Conservation (phyloP, 2,797 vertebrate genomes). For the Chaenodraco wilsoni region DNA sequence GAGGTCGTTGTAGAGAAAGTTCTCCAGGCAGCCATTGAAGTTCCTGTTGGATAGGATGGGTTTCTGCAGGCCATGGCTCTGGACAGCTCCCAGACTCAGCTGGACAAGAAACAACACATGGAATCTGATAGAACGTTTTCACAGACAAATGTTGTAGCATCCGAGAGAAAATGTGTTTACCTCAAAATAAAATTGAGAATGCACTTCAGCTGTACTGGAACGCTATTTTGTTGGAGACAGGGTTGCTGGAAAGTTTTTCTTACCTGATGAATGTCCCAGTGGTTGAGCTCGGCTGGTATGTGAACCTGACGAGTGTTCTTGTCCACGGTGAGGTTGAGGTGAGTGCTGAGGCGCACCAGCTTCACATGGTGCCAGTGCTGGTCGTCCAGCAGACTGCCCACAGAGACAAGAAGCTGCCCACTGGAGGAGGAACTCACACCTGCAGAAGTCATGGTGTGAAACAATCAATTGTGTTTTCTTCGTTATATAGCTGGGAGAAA, state of each 20-base stretch:
- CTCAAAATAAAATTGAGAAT: too few relatives aligned
- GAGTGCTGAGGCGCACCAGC: constrained; percentile 90
- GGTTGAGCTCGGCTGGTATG: constrained; percentile 85
- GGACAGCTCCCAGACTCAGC: constrained; percentile 93
- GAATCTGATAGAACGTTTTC: not conserved
- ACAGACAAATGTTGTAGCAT: too few relatives aligned
- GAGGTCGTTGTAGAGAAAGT: constrained; percentile 92
- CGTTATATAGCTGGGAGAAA: not conserved
- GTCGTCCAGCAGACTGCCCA: constrained; percentile 95
- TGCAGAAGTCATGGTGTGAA: constrained; percentile 42
- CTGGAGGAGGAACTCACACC: constrained; percentile 72
- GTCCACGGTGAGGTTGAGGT: constrained; percentile 94
- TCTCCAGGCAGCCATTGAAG: constrained; percentile 95
- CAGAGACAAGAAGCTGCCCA: constrained; percentile 80
- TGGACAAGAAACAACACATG: constrained; percentile 75
- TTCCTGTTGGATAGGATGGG: constrained; percentile 93
- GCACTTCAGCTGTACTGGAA: too few relatives aligned
- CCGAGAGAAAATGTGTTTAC: too few relatives aligned
- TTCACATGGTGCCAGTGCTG: constrained; percentile 94
- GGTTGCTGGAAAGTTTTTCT: constrained; percentile 47
- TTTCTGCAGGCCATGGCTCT: constrained; percentile 88
- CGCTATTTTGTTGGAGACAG: too few relatives aligned
- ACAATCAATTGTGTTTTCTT: not conserved
- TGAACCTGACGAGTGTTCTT: constrained; percentile 88
- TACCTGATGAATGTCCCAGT: constrained; percentile 92